Percentiles rank a stretch among this genome's conserved stretches.
These are phyloP conservation scores for Leptinotarsa lineolata DNA, from an alignment of 1,140 invertebrate genomes.

Conservation along the genomic window DNA sequence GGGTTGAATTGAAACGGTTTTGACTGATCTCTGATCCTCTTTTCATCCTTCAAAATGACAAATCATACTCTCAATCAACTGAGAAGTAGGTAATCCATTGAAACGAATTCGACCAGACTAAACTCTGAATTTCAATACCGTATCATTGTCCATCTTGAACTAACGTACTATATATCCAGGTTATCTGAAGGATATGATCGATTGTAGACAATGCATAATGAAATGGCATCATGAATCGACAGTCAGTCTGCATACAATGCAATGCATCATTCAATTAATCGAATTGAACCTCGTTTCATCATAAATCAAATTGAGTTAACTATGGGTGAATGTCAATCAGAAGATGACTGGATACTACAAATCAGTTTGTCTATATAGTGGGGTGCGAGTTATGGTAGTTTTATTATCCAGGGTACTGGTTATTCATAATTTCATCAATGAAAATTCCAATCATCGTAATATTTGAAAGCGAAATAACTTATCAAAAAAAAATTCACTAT, in stretches of 20 bases:
- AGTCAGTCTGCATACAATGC: neutral
- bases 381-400: neutral
- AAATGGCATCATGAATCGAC: neutral
- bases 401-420: too few species aligned
- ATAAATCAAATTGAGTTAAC: neutral
- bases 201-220: neutral
- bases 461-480: too few species aligned
- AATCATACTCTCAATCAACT: too few species aligned
- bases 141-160: neutral
- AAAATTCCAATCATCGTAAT: neutral
- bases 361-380: slow-evolving; percentile 3
- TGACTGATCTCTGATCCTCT: too few species aligned
- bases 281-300: neutral
- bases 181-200: neutral
- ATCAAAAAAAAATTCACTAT: neutral
- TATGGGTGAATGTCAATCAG: neutral
- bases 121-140: neutral
- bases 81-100: too few species aligned
- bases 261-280: neutral
- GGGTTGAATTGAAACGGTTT: too few species aligned
- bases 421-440: too few species aligned
- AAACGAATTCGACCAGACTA: neutral
- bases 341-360: neutral
- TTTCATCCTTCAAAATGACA: too few species aligned
- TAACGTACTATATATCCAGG: neutral